These are phyloP conservation scores for Scotopteryx bipunctaria DNA, from an alignment of 2,888 invertebrate genomes.

Conservation along the genomic window DNA sequence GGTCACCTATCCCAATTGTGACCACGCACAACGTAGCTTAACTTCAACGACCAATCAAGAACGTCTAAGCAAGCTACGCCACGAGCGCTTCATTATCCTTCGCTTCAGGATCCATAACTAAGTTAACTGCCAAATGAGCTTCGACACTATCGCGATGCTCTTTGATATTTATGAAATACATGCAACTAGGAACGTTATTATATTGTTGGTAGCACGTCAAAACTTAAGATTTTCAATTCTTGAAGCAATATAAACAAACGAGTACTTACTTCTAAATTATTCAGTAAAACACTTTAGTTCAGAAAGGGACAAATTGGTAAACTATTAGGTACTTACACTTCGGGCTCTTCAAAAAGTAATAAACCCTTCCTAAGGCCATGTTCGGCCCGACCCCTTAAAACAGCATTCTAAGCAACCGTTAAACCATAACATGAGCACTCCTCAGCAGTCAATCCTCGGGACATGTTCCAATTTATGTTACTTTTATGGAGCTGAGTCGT, in stretches of 20 bases:
- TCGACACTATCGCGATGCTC: no score
- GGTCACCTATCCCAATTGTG: no score
- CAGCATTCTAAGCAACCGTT: conserved; percentile 17
- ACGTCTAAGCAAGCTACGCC: no score
- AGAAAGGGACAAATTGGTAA: conserved; percentile 19
- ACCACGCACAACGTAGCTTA: no score
- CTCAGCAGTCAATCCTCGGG: conserved; percentile 20
- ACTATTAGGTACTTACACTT: conserved; percentile 8
- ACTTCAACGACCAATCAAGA: no score
- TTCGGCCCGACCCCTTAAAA: conserved; percentile 9
- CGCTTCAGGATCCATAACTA: no score
- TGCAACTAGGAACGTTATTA: no score
- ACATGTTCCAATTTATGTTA: conserved; percentile 47
- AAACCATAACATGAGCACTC: conserved; percentile 18
- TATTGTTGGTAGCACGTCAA: no score
- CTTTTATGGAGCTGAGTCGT: conserved; percentile 50
- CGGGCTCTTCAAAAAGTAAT: conserved; percentile 13
- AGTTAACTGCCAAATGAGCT: no score
- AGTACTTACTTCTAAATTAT: background rate
- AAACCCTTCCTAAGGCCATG: conserved; percentile 17
- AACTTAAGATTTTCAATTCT: no score
- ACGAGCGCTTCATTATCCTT: no score
- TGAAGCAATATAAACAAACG: background rate
- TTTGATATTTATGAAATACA: no score
- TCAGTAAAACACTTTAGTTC: conserved; percentile 6